A percentile compares a stretch with the other conserved stretches of the same genome.
Conservation (phyloP, 2,888 invertebrate genomes). For the Glyphotaelius pellucidus region DNA sequence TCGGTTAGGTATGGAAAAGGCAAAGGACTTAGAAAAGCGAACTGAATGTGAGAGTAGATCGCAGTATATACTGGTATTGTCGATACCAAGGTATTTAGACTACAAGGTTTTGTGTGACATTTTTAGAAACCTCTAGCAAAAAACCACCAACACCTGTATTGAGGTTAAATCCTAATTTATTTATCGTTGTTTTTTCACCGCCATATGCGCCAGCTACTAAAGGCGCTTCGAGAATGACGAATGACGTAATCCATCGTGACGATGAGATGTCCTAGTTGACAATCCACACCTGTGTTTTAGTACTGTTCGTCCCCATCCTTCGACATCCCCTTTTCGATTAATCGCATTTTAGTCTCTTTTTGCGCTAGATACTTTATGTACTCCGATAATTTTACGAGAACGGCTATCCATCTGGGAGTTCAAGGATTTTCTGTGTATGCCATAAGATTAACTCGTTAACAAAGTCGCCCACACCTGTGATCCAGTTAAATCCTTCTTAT, state of each 20-base stretch:
- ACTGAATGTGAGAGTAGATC: neutral
- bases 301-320: too few species aligned
- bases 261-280: neutral
- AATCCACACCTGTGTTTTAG: neutral
- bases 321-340: neutral
- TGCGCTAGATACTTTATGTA: neutral
- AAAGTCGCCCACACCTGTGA: too few species aligned
- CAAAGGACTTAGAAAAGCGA: neutral
- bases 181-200: neutral
- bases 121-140: neutral
- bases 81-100: too few species aligned
- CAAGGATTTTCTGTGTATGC: too few species aligned
- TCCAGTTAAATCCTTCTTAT: too few species aligned
- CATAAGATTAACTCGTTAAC: too few species aligned
- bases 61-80: neutral
- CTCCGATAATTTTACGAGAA: neutral
- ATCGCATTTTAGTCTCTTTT: neutral
- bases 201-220: neutral
- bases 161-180: neutral
- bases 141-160: neutral
- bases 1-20: neutral
- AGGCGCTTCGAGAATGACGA: neutral
- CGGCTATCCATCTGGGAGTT: neutral
- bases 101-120: too few species aligned
- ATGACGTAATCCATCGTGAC: neutral